Base-by-base conservation (phyloP, 2,797 vertebrate genomes). In the Hypotaenidia okinawae region DNA sequence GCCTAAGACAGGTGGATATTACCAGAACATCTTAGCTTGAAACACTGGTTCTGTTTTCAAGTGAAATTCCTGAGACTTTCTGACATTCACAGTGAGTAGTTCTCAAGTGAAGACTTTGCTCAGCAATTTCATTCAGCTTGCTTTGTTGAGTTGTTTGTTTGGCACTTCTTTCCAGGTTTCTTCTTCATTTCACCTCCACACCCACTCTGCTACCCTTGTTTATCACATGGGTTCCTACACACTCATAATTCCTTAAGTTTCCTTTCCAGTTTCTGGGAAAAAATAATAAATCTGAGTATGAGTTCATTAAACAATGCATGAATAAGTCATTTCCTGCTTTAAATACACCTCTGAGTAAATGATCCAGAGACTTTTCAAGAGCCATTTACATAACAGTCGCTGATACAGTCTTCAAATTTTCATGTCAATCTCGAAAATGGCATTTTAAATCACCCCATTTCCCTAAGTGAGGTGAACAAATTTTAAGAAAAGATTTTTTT, bases 251-350 rank as follows among this genome's bases (percentile, higher is more conserved):
- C 80, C 89, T 61, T 77, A 77, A 79, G 75, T 23, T 94, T 79
- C 70, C 87, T 95, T 84, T 78, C 61, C 68, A 95, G 72, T 30
- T 91, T 39, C 69, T 85, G 33, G 58, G 32, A 16, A 27, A 22
- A 17, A 63, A 58, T 70, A 58, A 67, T 30, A 91, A 87, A 79
- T 81, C 68, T 66, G 81, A 97, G 92, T 84, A 72, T 57, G 85
- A 94, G 72, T 81, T 93, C 91, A 74, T 90, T 82, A 95, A 94
- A 96, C 91, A 81, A 79, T 80, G 79, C 76, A 91, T 93, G 87
- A 95, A 92, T 94, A 97, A 97, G 72, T 97, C 84, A 96, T 92
- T 94, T 96, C 84, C 92, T 95, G 59, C 84, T 95, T 98, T 95
- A 93, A 95, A 96, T 96, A 96, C 13, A 8, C 66, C 83, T 96